phyloP scores from a whole-genome alignment of 2,797 vertebrate genomes.

The Spinus olivaceus region DNA sequence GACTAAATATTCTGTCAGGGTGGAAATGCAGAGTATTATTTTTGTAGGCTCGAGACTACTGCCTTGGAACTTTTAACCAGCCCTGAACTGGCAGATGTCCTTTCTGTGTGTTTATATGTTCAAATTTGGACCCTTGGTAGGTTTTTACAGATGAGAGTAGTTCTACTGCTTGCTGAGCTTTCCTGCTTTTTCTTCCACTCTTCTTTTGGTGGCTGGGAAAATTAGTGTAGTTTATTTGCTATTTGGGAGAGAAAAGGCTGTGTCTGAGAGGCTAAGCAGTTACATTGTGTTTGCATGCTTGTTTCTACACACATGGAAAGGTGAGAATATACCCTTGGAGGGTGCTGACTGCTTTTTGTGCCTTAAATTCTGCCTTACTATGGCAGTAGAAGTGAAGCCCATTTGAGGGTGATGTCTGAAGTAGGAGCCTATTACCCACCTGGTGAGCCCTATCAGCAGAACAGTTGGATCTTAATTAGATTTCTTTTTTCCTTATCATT shows the following conservation, averaged over 20 bases:
- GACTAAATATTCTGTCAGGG: not conserved
- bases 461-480: constrained; percentile 63
- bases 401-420: constrained; percentile 18
- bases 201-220: not conserved
- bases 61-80: not conserved
- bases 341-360: not conserved
- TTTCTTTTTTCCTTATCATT: constrained; percentile 9
- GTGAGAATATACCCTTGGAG: constrained; percentile 15
- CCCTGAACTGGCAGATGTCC: not conserved
- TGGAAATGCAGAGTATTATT: not conserved
- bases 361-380: not conserved
- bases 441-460: constrained; percentile 55
- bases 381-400: not conserved
- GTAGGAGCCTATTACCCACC: constrained; percentile 48
- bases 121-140: not conserved
- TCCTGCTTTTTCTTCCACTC: not conserved
- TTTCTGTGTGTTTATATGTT: not conserved
- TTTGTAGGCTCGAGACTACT: not conserved
- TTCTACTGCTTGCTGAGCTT: not conserved
- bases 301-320: not conserved
- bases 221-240: not conserved
- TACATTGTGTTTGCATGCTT: constrained; percentile 1
- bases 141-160: not conserved
- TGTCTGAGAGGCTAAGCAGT: not conserved
- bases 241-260: not conserved